phyloP scores from a whole-genome alignment of 1,140 invertebrate species.

The Dreissena rostriformis region DNA sequence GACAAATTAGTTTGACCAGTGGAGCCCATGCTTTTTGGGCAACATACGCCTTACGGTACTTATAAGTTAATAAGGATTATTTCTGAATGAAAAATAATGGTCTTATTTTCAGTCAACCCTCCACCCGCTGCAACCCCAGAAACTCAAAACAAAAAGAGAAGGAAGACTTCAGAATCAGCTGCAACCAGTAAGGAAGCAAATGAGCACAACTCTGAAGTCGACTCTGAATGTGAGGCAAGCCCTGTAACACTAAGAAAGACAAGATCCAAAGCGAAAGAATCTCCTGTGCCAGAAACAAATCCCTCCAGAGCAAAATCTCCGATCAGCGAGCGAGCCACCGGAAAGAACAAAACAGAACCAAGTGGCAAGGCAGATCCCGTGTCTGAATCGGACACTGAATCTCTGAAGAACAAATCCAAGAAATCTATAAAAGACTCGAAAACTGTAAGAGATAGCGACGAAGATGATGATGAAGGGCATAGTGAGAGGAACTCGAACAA shows the following conservation, averaged over 20 bases:
- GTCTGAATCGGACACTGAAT: constrained; percentile 1
- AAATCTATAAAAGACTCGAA: neutral
- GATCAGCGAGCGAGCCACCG: neutral
- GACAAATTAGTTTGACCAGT: neutral
- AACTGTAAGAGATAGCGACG: neutral
- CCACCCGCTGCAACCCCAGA: neutral
- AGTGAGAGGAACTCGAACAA: constrained; percentile 22
- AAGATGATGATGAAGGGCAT: constrained; percentile 7
- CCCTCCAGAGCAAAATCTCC: constrained; percentile 14
- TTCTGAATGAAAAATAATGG: neutral
- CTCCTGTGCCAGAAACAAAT: constrained; percentile 14
- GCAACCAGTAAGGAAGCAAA: neutral
- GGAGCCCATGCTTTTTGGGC: too few species aligned
- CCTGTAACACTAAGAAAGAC: constrained; percentile 44
- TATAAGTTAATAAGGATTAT: too few species aligned
- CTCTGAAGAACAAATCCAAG: constrained; percentile 5
- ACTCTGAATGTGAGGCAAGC: constrained; percentile 49
- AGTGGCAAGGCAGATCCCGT: neutral
- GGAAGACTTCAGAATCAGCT: constrained; percentile 23
- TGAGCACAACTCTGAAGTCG: constrained; percentile 24
- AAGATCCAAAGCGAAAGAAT: constrained; percentile 55
- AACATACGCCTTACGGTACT: too few species aligned
- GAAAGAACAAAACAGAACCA: constrained; percentile 29
- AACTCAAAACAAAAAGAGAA: constrained; percentile 53
- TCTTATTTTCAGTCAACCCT: constrained; percentile 33